Percentiles rank a stretch among this genome's conserved stretches.
Evolutionary conservation across 2,888 invertebrate species (phyloP).

Genomic region (Pantelozetes paolii): DNA sequence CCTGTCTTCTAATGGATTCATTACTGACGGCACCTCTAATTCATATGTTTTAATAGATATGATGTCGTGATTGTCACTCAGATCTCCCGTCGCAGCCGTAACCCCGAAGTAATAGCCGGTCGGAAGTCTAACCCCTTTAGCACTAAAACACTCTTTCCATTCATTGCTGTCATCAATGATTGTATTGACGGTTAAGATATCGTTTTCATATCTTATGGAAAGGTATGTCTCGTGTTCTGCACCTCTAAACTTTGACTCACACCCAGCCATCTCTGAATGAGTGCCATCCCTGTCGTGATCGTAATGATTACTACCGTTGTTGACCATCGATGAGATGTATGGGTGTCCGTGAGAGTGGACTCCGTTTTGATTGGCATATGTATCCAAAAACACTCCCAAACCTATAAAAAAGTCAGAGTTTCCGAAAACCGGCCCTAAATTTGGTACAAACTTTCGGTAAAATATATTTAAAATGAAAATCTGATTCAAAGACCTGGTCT

Average conservation of each 20-base stretch:
- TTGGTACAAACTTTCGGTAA: conserved; percentile 42
- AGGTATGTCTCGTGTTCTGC: conserved; percentile 81
- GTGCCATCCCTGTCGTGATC: conserved; percentile 99
- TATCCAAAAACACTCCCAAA: conserved; percentile 87
- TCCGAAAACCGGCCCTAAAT: conserved; percentile 83
- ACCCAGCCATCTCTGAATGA: conserved; percentile 93
- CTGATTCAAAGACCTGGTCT: conserved; percentile 44
- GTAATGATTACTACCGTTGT: conserved; percentile 89
- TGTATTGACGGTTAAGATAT: conserved; percentile 67
- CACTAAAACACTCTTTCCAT: conserved; percentile 89
- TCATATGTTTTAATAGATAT: conserved; percentile 87
- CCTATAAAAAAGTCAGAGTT: conserved; percentile 86
- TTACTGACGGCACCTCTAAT: conserved; percentile 66
- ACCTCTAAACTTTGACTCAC: conserved; percentile 92
- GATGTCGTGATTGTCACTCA: conserved; percentile 91
- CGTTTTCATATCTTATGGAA: conserved; percentile 83
- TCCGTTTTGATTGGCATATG: conserved; percentile 98
- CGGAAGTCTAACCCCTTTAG: conserved; percentile 81
- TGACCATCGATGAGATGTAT: conserved; percentile 96
- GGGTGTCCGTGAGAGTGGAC: conserved; percentile 98
- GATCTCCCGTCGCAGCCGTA: conserved; percentile 92
- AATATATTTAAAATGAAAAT: not conserved
- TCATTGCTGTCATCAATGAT: conserved; percentile 85
- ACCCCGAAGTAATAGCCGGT: conserved; percentile 92
- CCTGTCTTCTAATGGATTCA: conserved; percentile 62